Base-by-base conservation (phyloP, 2,797 vertebrate genomes). In the Nasua narica region DNA sequence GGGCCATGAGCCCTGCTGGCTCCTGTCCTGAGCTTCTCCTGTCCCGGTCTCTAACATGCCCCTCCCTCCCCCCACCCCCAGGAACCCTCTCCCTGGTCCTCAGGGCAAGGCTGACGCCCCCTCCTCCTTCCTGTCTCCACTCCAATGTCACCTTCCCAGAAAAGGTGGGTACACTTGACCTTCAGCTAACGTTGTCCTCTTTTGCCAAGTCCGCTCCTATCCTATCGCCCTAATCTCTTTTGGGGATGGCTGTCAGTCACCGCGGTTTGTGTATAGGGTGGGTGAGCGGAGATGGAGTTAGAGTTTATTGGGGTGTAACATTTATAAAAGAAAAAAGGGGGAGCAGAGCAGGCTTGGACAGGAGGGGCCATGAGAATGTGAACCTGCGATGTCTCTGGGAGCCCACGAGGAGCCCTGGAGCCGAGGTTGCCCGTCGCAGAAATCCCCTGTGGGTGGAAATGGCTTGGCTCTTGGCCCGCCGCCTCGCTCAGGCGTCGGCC, bases 381-480 rank as follows among this genome's bases (percentile, higher is more conserved):
- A 58, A 11, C 60, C 18, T 14, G 25, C 23, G 8, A 78, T 2
- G 5, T 56, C 62, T 65, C 84, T 7, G 27, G 11, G 14, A 37
- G 54, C 6, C 0, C 0, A 0, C 3, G 4, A 21, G 29, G 40
- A 52, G 69, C 10, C 48, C 40, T 0, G 0, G 67, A 70, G 40
- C 77, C 43, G 72, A 27, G n/a, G 46, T 9, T 10, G 25, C 67
- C n/a, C 4, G 0, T 0, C 12, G 27, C 18, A 60, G 25, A 29
- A 62, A 18, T 5, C 32, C 50, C 9, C 0, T 3, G 5, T 23
- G 21, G 23, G 15, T 52, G 12, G 58, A 11, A 54, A 43, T 0
- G 2, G 6, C 27, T 74, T 37, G 43, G 7, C 7, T 50, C 29
- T 19, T 54, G 40, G 29, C 29, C 40, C 78, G 15, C 32, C 35